phyloP scores from a whole-genome alignment of 2,797 vertebrate species.

The Sebastes reedi region DNA sequence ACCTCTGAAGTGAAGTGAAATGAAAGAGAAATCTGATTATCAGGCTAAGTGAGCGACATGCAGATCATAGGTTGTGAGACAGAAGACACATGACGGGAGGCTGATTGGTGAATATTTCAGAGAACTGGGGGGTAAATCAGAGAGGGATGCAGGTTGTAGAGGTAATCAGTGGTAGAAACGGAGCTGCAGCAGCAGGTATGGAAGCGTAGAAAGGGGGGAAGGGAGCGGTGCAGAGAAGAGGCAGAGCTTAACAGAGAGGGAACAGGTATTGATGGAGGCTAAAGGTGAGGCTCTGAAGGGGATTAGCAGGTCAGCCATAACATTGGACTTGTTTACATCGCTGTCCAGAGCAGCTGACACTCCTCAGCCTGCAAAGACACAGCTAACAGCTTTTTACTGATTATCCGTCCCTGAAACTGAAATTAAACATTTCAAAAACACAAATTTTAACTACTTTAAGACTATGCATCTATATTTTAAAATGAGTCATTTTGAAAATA shows the following conservation, averaged over 20 bases:
- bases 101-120: too few relatives aligned
- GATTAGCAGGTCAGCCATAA: constrained; percentile 50
- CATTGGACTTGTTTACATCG: constrained; percentile 30
- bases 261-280: constrained; percentile 42
- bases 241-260: constrained; percentile 4
- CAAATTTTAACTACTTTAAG: neutral
- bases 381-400: neutral
- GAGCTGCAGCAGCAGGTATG: neutral
- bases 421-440: neutral
- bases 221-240: neutral
- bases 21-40: neutral
- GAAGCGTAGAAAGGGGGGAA: neutral
- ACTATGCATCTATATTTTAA: neutral
- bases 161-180: neutral
- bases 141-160: neutral
- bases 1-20: neutral
- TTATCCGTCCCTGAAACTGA: neutral
- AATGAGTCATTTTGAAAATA: neutral
- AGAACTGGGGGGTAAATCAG: neutral
- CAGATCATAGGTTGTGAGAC: neutral
- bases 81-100: neutral
- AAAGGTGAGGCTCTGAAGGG: constrained; percentile 37
- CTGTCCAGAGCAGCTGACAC: constrained; percentile 1
- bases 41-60: neutral
- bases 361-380: neutral